phyloP scores from a whole-genome alignment of 2,113 vertebrate species.

The rabbit (Oryctolagus cuniculus) region mOryCun1.1 NC_091438.1:137135001-137135500 shows the following conservation, averaged over 20 bases:
- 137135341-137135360: conserved; percentile 41
- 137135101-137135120: conserved; percentile 39
- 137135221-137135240: conserved; percentile 72
- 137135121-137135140: conserved; percentile 47
- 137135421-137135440: conserved; percentile 66
- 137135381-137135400: conserved; percentile 53
- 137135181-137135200: conserved; percentile 73
- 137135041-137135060: conserved; percentile 42
- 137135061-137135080: conserved; percentile 2
- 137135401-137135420: conserved; percentile 45
- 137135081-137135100: conserved; percentile 59
- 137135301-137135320: conserved; percentile 59
- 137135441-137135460: conserved; percentile 42
- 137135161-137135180: conserved; percentile 60
- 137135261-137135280: conserved; percentile 45
- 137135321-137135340: conserved; percentile 59
- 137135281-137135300: not conserved
- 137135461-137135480: conserved; percentile 44
- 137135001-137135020: conserved; percentile 19
- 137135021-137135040: not conserved
- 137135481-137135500: conserved; percentile 5
- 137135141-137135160: conserved; percentile 8
- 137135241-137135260: conserved; percentile 41
- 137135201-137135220: conserved; percentile 62
- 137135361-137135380: conserved; percentile 58